Evolutionary conservation across 1,140 invertebrate genomes (phyloP), one percentile per base, ranked within the genome.

Genomic region (Tenebrio molitor): DNA sequence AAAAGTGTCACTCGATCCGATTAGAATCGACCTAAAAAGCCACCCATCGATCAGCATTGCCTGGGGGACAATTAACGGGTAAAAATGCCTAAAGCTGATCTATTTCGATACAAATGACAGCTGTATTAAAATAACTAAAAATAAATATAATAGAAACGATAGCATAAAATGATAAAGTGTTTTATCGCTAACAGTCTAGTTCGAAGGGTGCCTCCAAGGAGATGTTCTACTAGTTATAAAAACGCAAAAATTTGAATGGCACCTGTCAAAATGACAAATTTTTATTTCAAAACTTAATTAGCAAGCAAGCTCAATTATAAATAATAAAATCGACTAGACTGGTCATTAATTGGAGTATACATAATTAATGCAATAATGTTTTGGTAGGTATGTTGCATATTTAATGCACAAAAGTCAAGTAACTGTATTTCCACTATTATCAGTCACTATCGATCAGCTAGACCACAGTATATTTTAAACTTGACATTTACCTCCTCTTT

Each of bases 191-290:
- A 39, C 12, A 39, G 4, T 5, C 12, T 39, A 39, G 4, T 39
- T 7, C n/a, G 36, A 39, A 39, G 36, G n/a, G 36, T 39, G 36
- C 36, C 12, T 39, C 36, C 36, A 39, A 39, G 36, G n/a, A 39
- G n/a, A 12, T 39, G 5, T 39, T 39, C 12, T 7, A 39, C 4
- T 12, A 39, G 12, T 39, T 2, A 39, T 7, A n/a, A 39, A 5
- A 12, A 5, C 36, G 12, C 16, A 41, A 41, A 8, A 41, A 41
- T 41, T 6, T n/a, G n/a, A n/a, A n/a, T 53, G 46, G 29, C 46
- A 53, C 46, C 46, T 53, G 46, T 53, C 46, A 12, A 25, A 53
- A 25, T 53, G 46, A 53, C 21, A 53, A 53, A 53, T 10, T 29
- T 53, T 53, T 25, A 53, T 53, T 53, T 23, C 17, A 12, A 16